Conservation (phyloP, 2,113 vertebrate species). For the Periophthalmus modestus region DNA sequence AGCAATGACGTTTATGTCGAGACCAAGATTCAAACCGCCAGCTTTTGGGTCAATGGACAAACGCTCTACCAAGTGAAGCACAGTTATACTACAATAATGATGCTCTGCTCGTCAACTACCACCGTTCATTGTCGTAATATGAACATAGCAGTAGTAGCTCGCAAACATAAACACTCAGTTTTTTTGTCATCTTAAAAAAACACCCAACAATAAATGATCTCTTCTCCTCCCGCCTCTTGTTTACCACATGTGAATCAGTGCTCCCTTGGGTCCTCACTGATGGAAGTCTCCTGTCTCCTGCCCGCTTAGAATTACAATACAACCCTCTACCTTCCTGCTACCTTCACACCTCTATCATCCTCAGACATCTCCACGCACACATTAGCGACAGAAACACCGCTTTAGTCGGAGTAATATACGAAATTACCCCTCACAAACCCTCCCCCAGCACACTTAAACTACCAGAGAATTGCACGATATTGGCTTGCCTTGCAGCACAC, state of each 20-base stretch:
- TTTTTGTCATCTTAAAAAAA: background rate
- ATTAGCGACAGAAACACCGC: constrained; percentile 30
- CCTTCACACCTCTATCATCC: background rate
- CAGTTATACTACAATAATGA: too few species aligned
- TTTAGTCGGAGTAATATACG: constrained; percentile 29
- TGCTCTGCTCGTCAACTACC: too few species aligned
- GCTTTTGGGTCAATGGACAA: too few species aligned
- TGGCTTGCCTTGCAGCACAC: constrained; percentile 43
- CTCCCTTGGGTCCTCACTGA: background rate
- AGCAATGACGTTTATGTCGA: too few species aligned
- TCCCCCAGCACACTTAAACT: constrained; percentile 55
- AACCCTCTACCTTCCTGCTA: background rate
- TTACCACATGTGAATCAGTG: background rate
- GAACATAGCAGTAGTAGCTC: too few species aligned
- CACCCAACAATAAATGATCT: background rate
- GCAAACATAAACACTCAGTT: background rate
- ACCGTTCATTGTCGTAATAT: too few species aligned
- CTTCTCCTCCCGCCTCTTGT: background rate
- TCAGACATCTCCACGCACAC: background rate
- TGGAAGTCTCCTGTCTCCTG: constrained; percentile 14
- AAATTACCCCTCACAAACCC: constrained; percentile 29
- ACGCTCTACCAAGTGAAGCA: too few species aligned
- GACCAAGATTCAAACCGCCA: too few species aligned
- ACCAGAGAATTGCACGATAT: constrained; percentile 46
- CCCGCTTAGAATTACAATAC: background rate